A percentile compares a stretch with the other conserved stretches of the same genome.
Evolutionary conservation across 2,113 vertebrate species (phyloP).

Genomic region (Callopanchax toddi): DNA sequence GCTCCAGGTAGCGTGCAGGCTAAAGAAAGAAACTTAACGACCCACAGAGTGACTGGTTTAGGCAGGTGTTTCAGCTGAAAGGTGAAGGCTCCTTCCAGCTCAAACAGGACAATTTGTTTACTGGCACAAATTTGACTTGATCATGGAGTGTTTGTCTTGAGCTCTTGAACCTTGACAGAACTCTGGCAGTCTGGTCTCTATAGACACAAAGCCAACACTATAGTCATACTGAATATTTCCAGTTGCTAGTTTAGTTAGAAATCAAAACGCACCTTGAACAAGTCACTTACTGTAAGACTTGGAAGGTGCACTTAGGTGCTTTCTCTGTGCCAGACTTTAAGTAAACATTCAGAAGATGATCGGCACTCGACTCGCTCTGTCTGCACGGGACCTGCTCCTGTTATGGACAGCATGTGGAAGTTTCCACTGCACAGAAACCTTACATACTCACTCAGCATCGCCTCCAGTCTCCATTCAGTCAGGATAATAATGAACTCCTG

Average conservation of each 20-base stretch:
- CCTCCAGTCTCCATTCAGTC: no score
- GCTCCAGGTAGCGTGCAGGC: slow-evolving; percentile 43
- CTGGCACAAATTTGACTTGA: no score
- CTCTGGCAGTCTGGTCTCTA: no score
- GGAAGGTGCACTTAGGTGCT: neutral
- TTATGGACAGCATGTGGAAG: slow-evolving; percentile 26
- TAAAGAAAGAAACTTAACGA: slow-evolving; percentile 40
- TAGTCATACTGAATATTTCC: slow-evolving; percentile 8
- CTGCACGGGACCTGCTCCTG: slow-evolving; percentile 14
- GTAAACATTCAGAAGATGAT: slow-evolving; percentile 17
- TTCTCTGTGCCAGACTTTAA: slow-evolving; percentile 3
- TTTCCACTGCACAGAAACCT: slow-evolving; percentile 35
- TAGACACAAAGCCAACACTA: no score
- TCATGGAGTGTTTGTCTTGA: no score
- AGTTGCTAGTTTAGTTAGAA: neutral
- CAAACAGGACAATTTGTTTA: no score
- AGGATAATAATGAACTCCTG: slow-evolving; percentile 37
- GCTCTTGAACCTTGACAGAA: no score
- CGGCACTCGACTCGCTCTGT: neutral
- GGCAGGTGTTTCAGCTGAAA: slow-evolving; percentile 19
- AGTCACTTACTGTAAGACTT: neutral
- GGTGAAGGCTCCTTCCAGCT: no score
- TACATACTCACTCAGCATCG: slow-evolving; percentile 1
- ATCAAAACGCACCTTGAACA: slow-evolving; percentile 3
- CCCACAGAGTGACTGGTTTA: slow-evolving; percentile 32